Conservation (phyloP, 2,888 invertebrate genomes). For the Drepanosiphum platanoidis region DNA sequence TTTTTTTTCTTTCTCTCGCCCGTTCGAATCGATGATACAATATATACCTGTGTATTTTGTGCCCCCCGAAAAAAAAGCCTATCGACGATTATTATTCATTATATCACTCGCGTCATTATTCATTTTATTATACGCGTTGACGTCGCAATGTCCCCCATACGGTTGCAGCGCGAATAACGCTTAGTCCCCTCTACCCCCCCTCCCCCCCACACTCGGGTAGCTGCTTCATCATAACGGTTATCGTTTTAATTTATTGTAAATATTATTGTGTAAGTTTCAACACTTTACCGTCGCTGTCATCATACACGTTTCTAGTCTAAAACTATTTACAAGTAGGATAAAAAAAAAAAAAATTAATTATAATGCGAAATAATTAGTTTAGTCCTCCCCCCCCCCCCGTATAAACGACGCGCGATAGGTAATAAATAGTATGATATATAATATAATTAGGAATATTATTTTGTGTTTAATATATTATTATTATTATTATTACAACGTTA, state of each 20-base stretch:
- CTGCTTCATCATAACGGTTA: background rate
- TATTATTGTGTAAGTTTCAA: slow-evolving; percentile 45
- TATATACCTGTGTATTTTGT: background rate
- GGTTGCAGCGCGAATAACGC: background rate
- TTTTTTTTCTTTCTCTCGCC: background rate
- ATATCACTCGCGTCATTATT: background rate
- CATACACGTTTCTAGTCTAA: slow-evolving; percentile 51
- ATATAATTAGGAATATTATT: background rate
- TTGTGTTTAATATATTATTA: too few relatives aligned
- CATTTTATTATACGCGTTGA: background rate
- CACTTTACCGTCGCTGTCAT: slow-evolving; percentile 5
- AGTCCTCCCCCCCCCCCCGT: too few relatives aligned
- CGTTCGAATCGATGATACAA: background rate
- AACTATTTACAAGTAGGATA: background rate
- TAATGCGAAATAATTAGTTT: background rate
- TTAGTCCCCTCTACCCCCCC: too few relatives aligned
- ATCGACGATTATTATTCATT: background rate
- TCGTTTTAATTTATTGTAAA: slow-evolving; percentile 34
- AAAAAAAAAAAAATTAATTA: background rate
- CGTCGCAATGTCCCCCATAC: background rate
- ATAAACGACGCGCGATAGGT: background rate
- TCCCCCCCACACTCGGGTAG: background rate
- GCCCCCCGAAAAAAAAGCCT: background rate
- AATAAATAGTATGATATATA: background rate
- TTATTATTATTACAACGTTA: slow-evolving; percentile 1